These are phyloP conservation scores for Volucella inanis DNA, from an alignment of 2,888 invertebrate genomes.

Conservation along the genomic window DNA sequence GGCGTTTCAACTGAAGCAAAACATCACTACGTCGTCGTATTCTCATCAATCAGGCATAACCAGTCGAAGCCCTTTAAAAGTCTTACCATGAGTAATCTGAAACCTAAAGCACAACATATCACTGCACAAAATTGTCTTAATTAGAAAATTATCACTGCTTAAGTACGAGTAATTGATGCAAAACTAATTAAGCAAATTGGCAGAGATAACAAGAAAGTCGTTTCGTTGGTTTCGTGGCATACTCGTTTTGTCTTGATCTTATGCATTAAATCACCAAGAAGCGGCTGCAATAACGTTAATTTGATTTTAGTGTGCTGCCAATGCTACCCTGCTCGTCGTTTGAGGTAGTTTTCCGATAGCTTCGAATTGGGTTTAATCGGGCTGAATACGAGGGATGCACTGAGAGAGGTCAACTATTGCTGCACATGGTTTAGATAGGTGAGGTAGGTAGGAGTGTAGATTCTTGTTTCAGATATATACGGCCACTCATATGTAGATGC, in stretches of 20 bases:
- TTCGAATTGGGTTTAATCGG: no score
- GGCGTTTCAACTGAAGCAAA: constrained; percentile 11
- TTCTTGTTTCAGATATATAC: neutral
- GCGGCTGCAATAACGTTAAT: constrained; percentile 54
- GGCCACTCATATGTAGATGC: neutral
- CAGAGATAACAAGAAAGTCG: constrained; percentile 46
- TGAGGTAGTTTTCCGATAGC: neutral
- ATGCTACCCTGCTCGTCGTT: neutral
- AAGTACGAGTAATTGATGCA: constrained; percentile 46
- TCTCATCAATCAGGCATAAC: no score
- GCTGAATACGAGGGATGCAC: constrained; percentile 9
- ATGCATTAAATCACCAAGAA: constrained; percentile 49
- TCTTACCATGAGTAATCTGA: no score
- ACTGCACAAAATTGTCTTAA: constrained; percentile 32
- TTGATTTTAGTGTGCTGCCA: constrained; percentile 21
- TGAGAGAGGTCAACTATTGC: neutral
- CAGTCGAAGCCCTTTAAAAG: no score
- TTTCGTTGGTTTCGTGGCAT: constrained; percentile 30
- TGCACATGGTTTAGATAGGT: neutral
- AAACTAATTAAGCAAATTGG: constrained; percentile 59
- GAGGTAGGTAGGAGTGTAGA: no score
- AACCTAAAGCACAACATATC: constrained; percentile 1
- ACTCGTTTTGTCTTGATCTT: constrained; percentile 24
- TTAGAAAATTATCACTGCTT: constrained; percentile 44
- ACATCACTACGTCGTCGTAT: neutral